A percentile compares a stretch with the other conserved stretches of the same genome.
Evolutionary conservation across 2,888 invertebrate species (phyloP).

Genomic region (Erebia palarica): DNA sequence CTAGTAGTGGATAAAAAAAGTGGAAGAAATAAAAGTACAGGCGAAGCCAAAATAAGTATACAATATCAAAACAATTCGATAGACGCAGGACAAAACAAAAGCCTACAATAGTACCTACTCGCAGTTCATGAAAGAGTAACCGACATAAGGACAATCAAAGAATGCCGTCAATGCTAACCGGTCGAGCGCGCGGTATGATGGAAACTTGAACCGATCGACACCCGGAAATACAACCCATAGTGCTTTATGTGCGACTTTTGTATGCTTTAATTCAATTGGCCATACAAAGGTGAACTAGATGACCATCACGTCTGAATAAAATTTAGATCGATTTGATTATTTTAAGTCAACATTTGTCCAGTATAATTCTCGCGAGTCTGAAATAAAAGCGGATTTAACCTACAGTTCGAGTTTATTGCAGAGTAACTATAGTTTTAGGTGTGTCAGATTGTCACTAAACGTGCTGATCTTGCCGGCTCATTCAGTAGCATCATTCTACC

Average conservation of each 20-base stretch:
- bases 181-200: conserved; percentile 30
- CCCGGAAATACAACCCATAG: conserved; percentile 18
- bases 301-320: background rate
- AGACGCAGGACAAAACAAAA: conserved; percentile 15
- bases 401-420: no score
- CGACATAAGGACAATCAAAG: conserved; percentile 35
- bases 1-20: no score
- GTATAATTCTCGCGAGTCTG: no score
- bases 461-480: no score
- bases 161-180: conserved; percentile 40
- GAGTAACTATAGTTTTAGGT: background rate
- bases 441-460: no score
- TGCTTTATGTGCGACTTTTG: conserved; percentile 14
- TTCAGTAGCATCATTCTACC: no score
- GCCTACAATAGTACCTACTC: conserved; percentile 1
- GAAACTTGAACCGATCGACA: conserved; percentile 22
- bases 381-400: background rate
- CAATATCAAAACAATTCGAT: background rate
- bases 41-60: no score
- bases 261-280: conserved; percentile 1
- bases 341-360: background rate
- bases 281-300: background rate
- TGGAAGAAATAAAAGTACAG: no score
- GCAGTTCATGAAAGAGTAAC: conserved; percentile 16
- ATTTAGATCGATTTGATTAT: background rate